Conservation (phyloP, 2,888 invertebrate species). For the Xanthorhoe designata region DNA sequence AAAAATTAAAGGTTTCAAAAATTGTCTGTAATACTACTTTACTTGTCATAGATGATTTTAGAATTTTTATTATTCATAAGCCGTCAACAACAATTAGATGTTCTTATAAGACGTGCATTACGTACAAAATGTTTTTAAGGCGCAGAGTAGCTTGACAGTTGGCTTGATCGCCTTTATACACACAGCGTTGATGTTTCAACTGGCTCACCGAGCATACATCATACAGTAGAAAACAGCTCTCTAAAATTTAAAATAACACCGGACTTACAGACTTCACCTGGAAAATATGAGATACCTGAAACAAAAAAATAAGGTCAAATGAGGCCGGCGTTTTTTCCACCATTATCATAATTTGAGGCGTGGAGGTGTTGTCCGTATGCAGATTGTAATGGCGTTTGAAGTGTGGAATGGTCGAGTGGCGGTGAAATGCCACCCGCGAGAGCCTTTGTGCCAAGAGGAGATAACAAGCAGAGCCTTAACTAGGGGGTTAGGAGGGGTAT, state of each 20-base stretch:
- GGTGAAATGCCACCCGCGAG: slow-evolving; percentile 57
- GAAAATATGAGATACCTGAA: slow-evolving; percentile 60
- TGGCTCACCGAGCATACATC: background rate
- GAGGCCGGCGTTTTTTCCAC: slow-evolving; percentile 57
- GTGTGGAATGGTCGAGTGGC: slow-evolving; percentile 64
- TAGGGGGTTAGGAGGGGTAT: slow-evolving; percentile 18
- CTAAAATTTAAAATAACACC: slow-evolving; percentile 8
- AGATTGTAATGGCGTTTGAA: slow-evolving; percentile 65
- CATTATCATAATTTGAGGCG: slow-evolving; percentile 66
- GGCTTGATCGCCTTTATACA: background rate
- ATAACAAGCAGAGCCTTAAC: slow-evolving; percentile 64
- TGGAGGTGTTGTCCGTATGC: slow-evolving; percentile 59
- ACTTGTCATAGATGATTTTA: too few species aligned
- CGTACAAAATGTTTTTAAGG: too few species aligned
- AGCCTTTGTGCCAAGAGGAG: slow-evolving; percentile 65
- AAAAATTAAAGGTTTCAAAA: background rate
- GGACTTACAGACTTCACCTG: slow-evolving; percentile 40
- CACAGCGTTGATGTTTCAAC: slow-evolving; percentile 2
- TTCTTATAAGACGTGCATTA: too few species aligned
- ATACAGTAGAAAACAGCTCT: background rate
- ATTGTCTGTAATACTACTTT: too few species aligned
- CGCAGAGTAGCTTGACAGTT: too few species aligned
- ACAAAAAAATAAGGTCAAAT: slow-evolving; percentile 67
- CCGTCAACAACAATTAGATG: too few species aligned
- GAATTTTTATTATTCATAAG: too few species aligned